Conservation (phyloP, 2,888 invertebrate genomes). For the Pseudanteris insignis region DNA sequence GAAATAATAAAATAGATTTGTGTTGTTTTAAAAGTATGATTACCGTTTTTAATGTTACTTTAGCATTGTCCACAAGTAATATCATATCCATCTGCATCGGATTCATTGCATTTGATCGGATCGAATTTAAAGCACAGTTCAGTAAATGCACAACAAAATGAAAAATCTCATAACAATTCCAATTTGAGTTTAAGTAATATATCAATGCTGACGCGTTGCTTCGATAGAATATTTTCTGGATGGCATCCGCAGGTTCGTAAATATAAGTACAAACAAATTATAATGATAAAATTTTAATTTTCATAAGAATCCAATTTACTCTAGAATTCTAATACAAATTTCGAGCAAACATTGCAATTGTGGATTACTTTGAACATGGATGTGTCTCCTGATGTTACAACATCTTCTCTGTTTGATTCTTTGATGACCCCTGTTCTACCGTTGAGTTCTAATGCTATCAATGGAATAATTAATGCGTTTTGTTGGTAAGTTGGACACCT, state of each 20-base stretch:
- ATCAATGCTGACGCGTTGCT: slow-evolving; percentile 76
- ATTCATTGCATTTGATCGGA: slow-evolving; percentile 34
- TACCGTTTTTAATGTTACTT: not conserved
- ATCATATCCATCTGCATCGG: slow-evolving; percentile 28
- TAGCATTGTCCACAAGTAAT: slow-evolving; percentile 16
- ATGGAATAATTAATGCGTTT: slow-evolving; percentile 74
- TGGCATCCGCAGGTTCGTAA: slow-evolving; percentile 68
- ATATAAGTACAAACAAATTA: slow-evolving; percentile 4
- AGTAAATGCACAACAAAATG: slow-evolving; percentile 17
- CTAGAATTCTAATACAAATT: slow-evolving; percentile 76
- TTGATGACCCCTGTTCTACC: slow-evolving; percentile 73
- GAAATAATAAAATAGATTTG: no score
- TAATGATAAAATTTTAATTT: slow-evolving; percentile 3
- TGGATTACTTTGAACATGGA: slow-evolving; percentile 86
- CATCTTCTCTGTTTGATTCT: slow-evolving; percentile 69
- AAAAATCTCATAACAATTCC: slow-evolving; percentile 55
- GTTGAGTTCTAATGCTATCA: slow-evolving; percentile 73
- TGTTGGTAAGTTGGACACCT: slow-evolving; percentile 72
- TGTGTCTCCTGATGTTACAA: slow-evolving; percentile 66
- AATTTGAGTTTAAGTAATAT: slow-evolving; percentile 58
- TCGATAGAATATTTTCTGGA: slow-evolving; percentile 76
- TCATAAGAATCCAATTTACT: no score
- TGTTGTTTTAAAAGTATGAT: not conserved
- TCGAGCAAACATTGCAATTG: slow-evolving; percentile 85
- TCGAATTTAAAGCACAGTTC: slow-evolving; percentile 44